Base-by-base conservation (phyloP, 2,113 vertebrate genomes). In the Macrotus californicus region DNA sequence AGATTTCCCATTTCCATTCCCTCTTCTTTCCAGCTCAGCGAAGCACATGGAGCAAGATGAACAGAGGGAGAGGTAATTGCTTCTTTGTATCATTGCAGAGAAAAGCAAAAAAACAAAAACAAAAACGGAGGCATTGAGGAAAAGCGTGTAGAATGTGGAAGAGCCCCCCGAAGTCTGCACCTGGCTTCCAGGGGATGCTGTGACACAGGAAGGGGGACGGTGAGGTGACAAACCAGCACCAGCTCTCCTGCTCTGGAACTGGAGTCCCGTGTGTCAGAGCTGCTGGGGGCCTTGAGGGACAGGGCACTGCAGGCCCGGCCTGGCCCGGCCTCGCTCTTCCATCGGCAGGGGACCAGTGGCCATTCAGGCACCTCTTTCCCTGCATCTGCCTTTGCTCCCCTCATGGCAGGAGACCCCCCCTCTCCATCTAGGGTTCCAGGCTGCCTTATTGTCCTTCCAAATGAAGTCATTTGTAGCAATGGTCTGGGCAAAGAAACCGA, bases 61-160 rank as follows among this genome's bases (percentile, higher is more conserved):
- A 41, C 80, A 83, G 92, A 92, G 0, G 7, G 87, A 75, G 81
- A 94, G 14, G 61, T 86, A 90, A 88, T 92, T 88, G 59, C 93
- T 96, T 92, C 89, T 84, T 41, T 91, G 76, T 97, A 67, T 95
- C 67, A 67, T n/a, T 81, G 85, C 34, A 90, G 87, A 31, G 48
- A 70, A 86, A 83, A 92, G 43, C 6, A 24, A 54, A 59, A 89
- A 84, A 75, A 59, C 24, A 24, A 59, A 34, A 48, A 52, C 86
- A 80, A 75, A 22, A 8, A 12, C 4, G 12, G 12, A 61, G 43
- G 36, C 43, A 81, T 18, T 43, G 66, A 46, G n/a, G 83, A 80
- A 92, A 46, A 9, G 13, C 29, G 34, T 79, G 54, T 89, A 94
- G 79, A 82, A 73, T 80, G 66, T 61, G 46, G 48, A 79, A 54